phyloP scores from a whole-genome alignment of 2,888 invertebrate genomes.

The Cerastis rubricosa region DNA sequence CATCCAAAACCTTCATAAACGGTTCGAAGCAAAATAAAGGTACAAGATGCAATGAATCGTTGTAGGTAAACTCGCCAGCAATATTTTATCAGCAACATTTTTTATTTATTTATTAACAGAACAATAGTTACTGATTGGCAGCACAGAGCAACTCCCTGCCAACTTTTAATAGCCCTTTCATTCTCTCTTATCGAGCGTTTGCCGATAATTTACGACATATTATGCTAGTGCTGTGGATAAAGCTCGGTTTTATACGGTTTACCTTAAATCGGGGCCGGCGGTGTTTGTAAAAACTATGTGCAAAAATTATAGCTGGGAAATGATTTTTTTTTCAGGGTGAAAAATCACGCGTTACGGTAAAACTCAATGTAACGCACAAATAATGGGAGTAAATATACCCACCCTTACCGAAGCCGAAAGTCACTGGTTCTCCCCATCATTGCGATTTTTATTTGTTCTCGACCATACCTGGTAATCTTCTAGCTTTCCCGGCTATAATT shows the following conservation, averaged over 20 bases:
- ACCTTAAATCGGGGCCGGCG: neutral
- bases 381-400: no score
- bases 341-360: no score
- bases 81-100: conserved; percentile 9
- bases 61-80: conserved; percentile 15
- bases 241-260: conserved; percentile 8
- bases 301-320: no score
- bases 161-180: conserved; percentile 58
- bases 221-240: conserved; percentile 34
- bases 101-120: conserved; percentile 27
- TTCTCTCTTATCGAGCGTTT: conserved; percentile 50
- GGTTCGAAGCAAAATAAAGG: neutral
- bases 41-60: neutral
- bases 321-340: no score
- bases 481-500: no score
- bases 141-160: conserved; percentile 44
- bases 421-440: no score
- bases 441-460: no score
- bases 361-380: no score
- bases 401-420: no score
- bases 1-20: neutral
- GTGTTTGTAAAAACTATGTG: neutral
- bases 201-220: conserved; percentile 43
- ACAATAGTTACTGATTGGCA: conserved; percentile 50
- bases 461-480: no score